Conservation (phyloP, 1,140 invertebrate species). For the Notospermus geniculatus region DNA sequence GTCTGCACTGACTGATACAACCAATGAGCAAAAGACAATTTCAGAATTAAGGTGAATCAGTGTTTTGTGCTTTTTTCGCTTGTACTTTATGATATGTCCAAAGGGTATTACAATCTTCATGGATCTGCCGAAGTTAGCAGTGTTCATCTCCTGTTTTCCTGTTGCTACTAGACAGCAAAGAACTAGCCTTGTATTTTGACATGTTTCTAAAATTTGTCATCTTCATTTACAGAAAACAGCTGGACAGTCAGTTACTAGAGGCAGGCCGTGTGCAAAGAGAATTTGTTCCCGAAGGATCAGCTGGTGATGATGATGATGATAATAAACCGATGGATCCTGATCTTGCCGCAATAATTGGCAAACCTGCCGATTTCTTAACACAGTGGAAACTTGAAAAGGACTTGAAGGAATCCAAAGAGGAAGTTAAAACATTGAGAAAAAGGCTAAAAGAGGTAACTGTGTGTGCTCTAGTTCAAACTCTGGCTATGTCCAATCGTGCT, state of each 20-base stretch:
- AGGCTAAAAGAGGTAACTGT: conserved; percentile 38
- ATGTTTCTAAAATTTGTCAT: too few relatives aligned
- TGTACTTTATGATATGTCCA: too few relatives aligned
- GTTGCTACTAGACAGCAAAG: too few relatives aligned
- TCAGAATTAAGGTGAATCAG: too few relatives aligned
- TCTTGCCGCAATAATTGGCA: background rate
- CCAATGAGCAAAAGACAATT: too few relatives aligned
- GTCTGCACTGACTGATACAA: too few relatives aligned
- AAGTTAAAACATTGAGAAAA: conserved; percentile 36
- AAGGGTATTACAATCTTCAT: too few relatives aligned
- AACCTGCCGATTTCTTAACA: conserved; percentile 4
- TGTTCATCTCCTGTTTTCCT: too few relatives aligned
- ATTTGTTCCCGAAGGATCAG: conserved; percentile 28
- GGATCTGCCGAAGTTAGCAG: too few relatives aligned
- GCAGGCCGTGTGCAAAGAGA: conserved; percentile 39
- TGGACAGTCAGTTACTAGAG: conserved; percentile 41
- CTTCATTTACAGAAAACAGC: conserved; percentile 30
- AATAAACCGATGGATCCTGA: background rate
- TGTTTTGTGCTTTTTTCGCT: too few relatives aligned
- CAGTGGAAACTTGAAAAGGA: conserved; percentile 45
- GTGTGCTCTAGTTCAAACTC: background rate
- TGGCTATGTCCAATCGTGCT: too few relatives aligned
- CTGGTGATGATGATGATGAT: background rate
- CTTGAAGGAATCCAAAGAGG: conserved; percentile 48
- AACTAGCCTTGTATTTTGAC: too few relatives aligned